Evolutionary conservation across 2,888 invertebrate species (phyloP).

Genomic region (Rhamphomyia laevipes): DNA sequence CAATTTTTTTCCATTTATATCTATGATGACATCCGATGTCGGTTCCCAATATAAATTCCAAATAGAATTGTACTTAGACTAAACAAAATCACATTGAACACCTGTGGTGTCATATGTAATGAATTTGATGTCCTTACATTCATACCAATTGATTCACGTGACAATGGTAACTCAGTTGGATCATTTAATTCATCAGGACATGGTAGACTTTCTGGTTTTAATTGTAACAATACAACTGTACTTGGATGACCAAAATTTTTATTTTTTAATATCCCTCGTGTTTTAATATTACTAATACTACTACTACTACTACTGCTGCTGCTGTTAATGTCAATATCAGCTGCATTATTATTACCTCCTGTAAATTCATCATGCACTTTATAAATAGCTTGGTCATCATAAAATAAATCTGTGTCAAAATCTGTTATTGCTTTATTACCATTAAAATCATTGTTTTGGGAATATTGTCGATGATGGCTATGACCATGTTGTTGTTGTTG

Average conservation of each 20-base stretch:
- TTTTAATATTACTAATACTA: not conserved
- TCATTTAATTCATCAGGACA: slow-evolving; percentile 49
- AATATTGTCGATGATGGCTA: not conserved
- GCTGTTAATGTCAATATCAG: not conserved
- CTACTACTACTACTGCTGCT: too few relatives aligned
- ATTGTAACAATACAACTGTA: slow-evolving; percentile 41
- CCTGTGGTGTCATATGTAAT: not conserved
- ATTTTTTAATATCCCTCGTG: not conserved
- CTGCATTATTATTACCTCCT: not conserved
- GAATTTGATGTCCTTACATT: not conserved
- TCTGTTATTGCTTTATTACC: not conserved
- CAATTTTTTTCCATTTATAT: too few relatives aligned
- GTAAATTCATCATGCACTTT: not conserved
- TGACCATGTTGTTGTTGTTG: not conserved
- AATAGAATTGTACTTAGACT: too few relatives aligned
- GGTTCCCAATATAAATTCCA: too few relatives aligned
- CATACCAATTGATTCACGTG: slow-evolving; percentile 39
- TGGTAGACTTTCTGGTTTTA: slow-evolving; percentile 46
- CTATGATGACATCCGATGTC: too few relatives aligned
- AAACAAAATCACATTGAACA: not conserved
- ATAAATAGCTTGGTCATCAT: not conserved
- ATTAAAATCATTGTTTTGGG: not conserved
- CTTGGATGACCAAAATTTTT: slow-evolving; percentile 8
- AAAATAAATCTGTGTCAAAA: not conserved
- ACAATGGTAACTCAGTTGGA: slow-evolving; percentile 49